These are phyloP conservation scores for Picus viridis DNA, from an alignment of 2,797 vertebrate species.

Conservation along the genomic window DNA sequence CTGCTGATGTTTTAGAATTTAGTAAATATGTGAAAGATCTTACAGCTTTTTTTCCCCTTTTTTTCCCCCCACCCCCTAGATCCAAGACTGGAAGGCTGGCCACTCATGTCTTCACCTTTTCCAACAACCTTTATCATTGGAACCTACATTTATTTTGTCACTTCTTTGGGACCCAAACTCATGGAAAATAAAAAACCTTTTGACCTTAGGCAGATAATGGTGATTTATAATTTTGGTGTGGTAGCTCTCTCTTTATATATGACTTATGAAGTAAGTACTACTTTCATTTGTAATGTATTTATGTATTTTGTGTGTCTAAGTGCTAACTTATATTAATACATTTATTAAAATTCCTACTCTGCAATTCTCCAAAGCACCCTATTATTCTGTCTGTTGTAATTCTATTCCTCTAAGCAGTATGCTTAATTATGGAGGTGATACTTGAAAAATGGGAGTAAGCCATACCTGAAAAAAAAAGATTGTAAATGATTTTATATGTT, in stretches of 20 bases:
- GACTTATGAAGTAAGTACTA: conserved; percentile 89
- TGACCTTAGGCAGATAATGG: conserved; percentile 88
- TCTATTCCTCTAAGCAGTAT: neutral
- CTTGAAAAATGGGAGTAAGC: neutral
- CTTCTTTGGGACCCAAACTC: conserved; percentile 88
- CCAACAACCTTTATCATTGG: conserved; percentile 88
- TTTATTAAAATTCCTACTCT: neutral
- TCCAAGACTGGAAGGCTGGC: conserved; percentile 86
- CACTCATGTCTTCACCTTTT: conserved; percentile 92
- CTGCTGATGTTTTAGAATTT: neutral
- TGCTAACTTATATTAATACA: neutral
- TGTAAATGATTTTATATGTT: neutral
- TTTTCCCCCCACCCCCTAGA: conserved; percentile 73
- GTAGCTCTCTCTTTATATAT: conserved; percentile 94
- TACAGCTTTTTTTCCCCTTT: neutral
- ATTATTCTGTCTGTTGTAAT: neutral
- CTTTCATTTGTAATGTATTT: neutral
- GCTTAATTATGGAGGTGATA: neutral
- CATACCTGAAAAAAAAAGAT: neutral
- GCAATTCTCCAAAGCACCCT: neutral
- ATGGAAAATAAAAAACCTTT: conserved; percentile 97
- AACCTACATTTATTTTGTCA: conserved; percentile 92
- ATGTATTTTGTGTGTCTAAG: neutral
- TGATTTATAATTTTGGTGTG: conserved; percentile 90
- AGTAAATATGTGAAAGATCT: neutral